Base-by-base conservation (phyloP, 2,113 vertebrate species). In the Chinchilla lanigera region DNA sequence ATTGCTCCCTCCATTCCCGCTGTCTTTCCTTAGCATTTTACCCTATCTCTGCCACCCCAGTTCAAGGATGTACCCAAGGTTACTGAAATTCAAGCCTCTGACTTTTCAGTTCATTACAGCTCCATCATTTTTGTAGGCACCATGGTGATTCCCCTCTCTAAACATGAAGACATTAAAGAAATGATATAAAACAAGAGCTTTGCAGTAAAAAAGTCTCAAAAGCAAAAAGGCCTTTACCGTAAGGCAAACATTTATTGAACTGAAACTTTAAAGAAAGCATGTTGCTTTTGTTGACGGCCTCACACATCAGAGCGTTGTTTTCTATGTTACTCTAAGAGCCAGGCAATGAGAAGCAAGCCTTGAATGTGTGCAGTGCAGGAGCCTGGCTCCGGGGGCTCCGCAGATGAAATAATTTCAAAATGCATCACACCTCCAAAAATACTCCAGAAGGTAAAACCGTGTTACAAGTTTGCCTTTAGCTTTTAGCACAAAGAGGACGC, bases 401-500 rank as follows among this genome's bases (percentile, higher is more conserved):
- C 38, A 88, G 97, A 94, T 90, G 80, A 96, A 97, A 96, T 82
- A 60, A 11, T 87, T 94, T 97, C 73, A 94, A 90, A 96, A 67
- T 80, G 44, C 33, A 83, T 75, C 63, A 61, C 30, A 89, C 88
- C 88, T 96, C 54, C 90, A 73, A 90, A 96, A 92, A 94, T 92
- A 85, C 81, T 90, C 81, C 56, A 95, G 84, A 96, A 97, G 87
- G 89, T 78, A 95, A 97, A 97, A 82, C 38, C 35, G 83, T 82
- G 38, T 96, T 95, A 95, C 56, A 96, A 95, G 87, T 96, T 97
- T 97, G 92, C 82, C 85, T 92, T 97, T 93, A 89, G 84, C 92
- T 95, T 92, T 86, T 73, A 92, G n/a, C 81, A 94, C 56, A 78
- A 30, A 84, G 65, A 92, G 41, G 35, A 89, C 56, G 80, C 84